Conservation (phyloP, 2,797 vertebrate genomes). For the Aplochiton taeniatus region DNA sequence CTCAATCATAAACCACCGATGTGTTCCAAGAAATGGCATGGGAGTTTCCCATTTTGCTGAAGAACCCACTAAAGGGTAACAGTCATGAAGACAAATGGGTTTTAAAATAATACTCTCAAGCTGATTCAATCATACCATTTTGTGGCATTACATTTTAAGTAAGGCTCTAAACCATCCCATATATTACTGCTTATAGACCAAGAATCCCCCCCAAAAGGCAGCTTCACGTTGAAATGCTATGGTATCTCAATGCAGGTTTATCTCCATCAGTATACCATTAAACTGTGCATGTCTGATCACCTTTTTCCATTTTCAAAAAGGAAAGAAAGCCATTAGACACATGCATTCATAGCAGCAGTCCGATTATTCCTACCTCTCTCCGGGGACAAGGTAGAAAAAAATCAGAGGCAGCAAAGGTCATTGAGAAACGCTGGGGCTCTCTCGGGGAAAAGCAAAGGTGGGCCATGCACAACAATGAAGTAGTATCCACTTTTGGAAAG, state of each 20-base stretch:
- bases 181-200: too few species aligned
- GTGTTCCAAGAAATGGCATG: too few species aligned
- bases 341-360: conserved; percentile 9
- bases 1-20: too few species aligned
- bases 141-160: too few species aligned
- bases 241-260: conserved; percentile 5
- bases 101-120: too few species aligned
- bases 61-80: too few species aligned
- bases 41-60: too few species aligned
- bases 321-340: conserved; percentile 24
- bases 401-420: conserved; percentile 30
- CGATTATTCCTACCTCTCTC: background rate
- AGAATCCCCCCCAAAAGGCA: too few species aligned
- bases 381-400: background rate
- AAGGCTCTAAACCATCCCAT: too few species aligned
- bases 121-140: too few species aligned
- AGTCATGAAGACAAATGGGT: too few species aligned
- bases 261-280: conserved; percentile 24
- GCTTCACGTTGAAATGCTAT: too few species aligned
- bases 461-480: conserved; percentile 1
- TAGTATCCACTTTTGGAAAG: conserved; percentile 8
- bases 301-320: conserved; percentile 19
- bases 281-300: conserved; percentile 26
- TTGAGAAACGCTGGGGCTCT: background rate
- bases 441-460: background rate